Percentiles rank a stretch among this genome's conserved stretches.
These are phyloP conservation scores for Chrysina gloriosa DNA, from an alignment of 2,888 invertebrate genomes.

Conservation along the genomic window DNA sequence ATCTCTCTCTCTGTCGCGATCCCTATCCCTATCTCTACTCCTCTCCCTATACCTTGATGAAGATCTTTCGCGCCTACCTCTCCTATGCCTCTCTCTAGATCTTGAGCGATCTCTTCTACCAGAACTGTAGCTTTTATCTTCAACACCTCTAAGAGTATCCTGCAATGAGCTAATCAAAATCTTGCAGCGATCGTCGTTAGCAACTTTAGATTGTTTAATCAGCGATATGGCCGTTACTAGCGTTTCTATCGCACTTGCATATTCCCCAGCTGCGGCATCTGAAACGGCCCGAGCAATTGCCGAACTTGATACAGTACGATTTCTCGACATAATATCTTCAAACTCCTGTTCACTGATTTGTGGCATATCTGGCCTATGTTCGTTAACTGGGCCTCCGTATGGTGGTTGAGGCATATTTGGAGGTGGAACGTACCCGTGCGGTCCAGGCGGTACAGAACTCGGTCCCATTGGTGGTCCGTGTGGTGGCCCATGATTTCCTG, in stretches of 20 bases:
- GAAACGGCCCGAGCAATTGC: slow-evolving; percentile 98
- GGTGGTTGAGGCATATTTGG: slow-evolving; percentile 65
- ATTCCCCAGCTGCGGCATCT: slow-evolving; percentile 97
- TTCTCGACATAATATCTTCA: slow-evolving; percentile 97
- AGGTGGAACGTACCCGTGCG: slow-evolving; percentile 70
- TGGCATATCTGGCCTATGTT: slow-evolving; percentile 69
- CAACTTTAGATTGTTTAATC: slow-evolving; percentile 95
- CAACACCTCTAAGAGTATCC: slow-evolving; percentile 96
- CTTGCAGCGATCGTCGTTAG: slow-evolving; percentile 97
- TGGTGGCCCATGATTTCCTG: slow-evolving; percentile 71
- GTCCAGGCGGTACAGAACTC: slow-evolving; percentile 62
- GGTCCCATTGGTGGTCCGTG: slow-evolving; percentile 77
- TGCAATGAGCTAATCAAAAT: slow-evolving; percentile 96
- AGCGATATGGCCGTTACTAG: slow-evolving; percentile 98
- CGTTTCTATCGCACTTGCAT: slow-evolving; percentile 98
- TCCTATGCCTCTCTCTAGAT: slow-evolving; percentile 62
- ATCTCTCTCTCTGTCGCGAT: slow-evolving; percentile 67
- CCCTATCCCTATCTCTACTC: slow-evolving; percentile 71
- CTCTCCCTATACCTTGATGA: slow-evolving; percentile 68
- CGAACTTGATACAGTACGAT: slow-evolving; percentile 96
- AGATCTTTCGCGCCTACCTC: slow-evolving; percentile 62
- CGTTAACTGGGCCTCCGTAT: slow-evolving; percentile 72
- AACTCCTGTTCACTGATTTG: slow-evolving; percentile 93
- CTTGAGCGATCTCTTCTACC: slow-evolving; percentile 71
- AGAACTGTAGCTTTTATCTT: slow-evolving; percentile 94